Percentiles rank a stretch among this genome's conserved stretches.
Evolutionary conservation across 2,888 invertebrate species (phyloP).

Genomic region (Kuschelorhynchus macadamiae): DNA sequence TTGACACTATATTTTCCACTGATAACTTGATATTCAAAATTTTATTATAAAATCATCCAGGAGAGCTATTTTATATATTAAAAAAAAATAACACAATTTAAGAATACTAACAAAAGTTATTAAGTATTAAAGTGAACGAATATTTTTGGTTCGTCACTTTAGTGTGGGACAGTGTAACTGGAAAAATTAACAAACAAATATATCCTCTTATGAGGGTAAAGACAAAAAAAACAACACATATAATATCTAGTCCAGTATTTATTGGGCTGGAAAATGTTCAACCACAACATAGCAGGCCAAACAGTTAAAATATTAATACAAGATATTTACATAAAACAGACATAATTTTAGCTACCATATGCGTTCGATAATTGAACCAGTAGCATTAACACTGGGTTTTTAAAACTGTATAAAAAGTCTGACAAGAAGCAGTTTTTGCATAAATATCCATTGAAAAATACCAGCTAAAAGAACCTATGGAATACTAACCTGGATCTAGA

Average conservation of each 20-base stretch:
- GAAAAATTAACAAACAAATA: too few species aligned
- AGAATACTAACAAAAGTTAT: too few species aligned
- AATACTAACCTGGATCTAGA: too few species aligned
- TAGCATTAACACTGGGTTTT: slow-evolving; percentile 66
- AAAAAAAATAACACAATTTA: too few species aligned
- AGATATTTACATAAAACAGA: slow-evolving; percentile 58
- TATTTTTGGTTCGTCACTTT: too few species aligned
- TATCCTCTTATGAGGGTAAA: too few species aligned
- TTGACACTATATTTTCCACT: too few species aligned
- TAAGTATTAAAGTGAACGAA: too few species aligned
- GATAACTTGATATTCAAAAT: too few species aligned
- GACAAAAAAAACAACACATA: neutral
- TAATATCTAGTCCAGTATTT: slow-evolving; percentile 67
- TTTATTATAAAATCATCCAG: too few species aligned
- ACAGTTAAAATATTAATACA: slow-evolving; percentile 58
- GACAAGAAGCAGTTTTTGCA: slow-evolving; percentile 20
- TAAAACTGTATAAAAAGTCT: slow-evolving; percentile 43
- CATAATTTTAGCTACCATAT: slow-evolving; percentile 63
- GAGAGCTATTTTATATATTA: too few species aligned
- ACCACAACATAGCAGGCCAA: slow-evolving; percentile 69
- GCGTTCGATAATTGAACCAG: slow-evolving; percentile 61
- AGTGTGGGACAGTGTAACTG: too few species aligned
- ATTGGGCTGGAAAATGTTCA: slow-evolving; percentile 68
- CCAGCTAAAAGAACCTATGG: neutral
- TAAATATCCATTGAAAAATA: slow-evolving; percentile 1